Evolutionary conservation across 2,888 invertebrate species (phyloP).

Genomic region (Ophion costatus): DNA sequence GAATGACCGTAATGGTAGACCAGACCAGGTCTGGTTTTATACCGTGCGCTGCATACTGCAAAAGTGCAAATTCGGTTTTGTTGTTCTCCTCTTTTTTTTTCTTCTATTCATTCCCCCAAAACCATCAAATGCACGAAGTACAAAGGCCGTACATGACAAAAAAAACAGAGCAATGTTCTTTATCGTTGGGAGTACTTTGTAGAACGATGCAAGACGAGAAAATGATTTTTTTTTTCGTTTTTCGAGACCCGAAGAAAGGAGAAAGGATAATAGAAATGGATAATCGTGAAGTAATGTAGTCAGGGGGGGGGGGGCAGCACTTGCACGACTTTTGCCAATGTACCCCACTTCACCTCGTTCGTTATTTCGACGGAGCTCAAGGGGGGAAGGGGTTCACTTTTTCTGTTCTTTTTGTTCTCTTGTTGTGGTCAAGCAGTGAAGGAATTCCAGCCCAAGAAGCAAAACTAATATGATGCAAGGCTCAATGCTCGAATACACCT

Average conservation of each 20-base stretch:
- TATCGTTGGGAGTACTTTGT: background rate
- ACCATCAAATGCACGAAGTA: slow-evolving; percentile 55
- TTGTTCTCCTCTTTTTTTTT: slow-evolving; percentile 69
- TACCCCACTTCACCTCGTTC: slow-evolving; percentile 72
- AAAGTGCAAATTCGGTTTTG: slow-evolving; percentile 83
- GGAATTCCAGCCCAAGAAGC: slow-evolving; percentile 84
- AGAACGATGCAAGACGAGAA: background rate
- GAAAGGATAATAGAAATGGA: slow-evolving; percentile 16
- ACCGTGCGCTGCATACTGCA: slow-evolving; percentile 97
- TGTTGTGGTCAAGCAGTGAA: slow-evolving; percentile 83
- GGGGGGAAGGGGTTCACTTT: slow-evolving; percentile 7
- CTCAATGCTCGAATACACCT: slow-evolving; percentile 83
- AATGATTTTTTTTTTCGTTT: background rate
- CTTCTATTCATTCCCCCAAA: slow-evolving; percentile 44
- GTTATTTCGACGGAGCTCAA: slow-evolving; percentile 10
- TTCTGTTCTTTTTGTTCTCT: slow-evolving; percentile 31
- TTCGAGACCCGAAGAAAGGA: slow-evolving; percentile 10
- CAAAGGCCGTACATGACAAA: slow-evolving; percentile 24
- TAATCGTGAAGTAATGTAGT: slow-evolving; percentile 14
- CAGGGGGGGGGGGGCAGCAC: slow-evolving; percentile 74
- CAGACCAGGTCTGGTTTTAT: slow-evolving; percentile 98
- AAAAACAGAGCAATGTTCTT: background rate
- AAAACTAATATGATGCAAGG: slow-evolving; percentile 84
- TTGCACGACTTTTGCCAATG: slow-evolving; percentile 82
- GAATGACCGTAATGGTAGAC: slow-evolving; percentile 98